Evolutionary conservation across 35 echinoderm and acorn worm genomes (phyloP).

Genomic region (Acanthaster planci): DNA sequence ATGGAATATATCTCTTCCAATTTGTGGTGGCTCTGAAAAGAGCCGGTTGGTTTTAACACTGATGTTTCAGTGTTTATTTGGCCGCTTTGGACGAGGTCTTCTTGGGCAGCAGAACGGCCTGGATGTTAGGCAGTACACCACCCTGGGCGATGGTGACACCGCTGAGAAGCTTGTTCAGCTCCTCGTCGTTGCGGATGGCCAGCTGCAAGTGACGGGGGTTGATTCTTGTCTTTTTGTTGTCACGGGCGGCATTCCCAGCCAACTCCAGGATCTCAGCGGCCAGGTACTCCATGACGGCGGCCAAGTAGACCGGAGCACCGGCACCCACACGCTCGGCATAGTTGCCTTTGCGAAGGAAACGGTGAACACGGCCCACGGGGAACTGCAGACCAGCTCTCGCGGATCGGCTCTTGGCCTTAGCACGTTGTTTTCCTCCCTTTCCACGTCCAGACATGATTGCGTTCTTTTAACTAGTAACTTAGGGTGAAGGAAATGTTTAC

Average conservation of each 20-base stretch:
- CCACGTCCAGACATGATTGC: slow-evolving; percentile 83
- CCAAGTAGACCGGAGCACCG: slow-evolving; percentile 71
- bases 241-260: slow-evolving; percentile 67
- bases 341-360: slow-evolving; percentile 74
- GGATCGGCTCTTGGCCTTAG: slow-evolving; percentile 70
- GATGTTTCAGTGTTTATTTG: slow-evolving; percentile 32
- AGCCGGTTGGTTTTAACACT: slow-evolving; percentile 32
- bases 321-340: slow-evolving; percentile 61
- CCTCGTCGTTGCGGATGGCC: slow-evolving; percentile 66
- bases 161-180: slow-evolving; percentile 24
- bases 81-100: slow-evolving; percentile 45
- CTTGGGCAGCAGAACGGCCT: slow-evolving; percentile 73
- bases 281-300: slow-evolving; percentile 72
- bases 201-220: slow-evolving; percentile 85
- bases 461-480: too few species aligned
- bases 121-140: slow-evolving; percentile 77
- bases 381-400: slow-evolving; percentile 73
- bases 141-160: slow-evolving; percentile 74
- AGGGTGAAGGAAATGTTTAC: too few species aligned
- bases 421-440: slow-evolving; percentile 35
- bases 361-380: slow-evolving; percentile 76
- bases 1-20: background rate
- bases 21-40: slow-evolving; percentile 69
- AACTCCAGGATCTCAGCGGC: slow-evolving; percentile 76
- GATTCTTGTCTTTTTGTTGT: slow-evolving; percentile 87